A percentile compares a stretch with the other conserved stretches of the same genome.
These are phyloP conservation scores for Sparus aurata DNA, from an alignment of 2,797 vertebrate species.

Conservation along the genomic window DNA sequence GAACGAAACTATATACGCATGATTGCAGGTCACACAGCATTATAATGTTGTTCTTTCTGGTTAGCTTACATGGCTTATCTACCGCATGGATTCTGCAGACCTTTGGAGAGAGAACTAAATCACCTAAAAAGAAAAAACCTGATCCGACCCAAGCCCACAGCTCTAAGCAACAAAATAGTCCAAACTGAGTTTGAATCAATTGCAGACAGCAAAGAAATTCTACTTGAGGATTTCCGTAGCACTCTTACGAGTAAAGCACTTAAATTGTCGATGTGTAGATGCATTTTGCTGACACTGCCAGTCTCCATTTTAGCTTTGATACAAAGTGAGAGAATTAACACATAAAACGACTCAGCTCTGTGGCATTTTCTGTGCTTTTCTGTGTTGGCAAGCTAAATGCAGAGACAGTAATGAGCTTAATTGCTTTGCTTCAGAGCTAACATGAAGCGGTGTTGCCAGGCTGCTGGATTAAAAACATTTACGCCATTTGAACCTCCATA, in stretches of 20 bases:
- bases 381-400: slow-evolving; percentile 65
- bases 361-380: slow-evolving; percentile 51
- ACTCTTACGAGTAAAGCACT: slow-evolving; percentile 3
- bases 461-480: slow-evolving; percentile 65
- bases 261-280: slow-evolving; percentile 11
- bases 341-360: slow-evolving; percentile 48
- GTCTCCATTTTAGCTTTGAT: slow-evolving; percentile 50
- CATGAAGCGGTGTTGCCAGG: slow-evolving; percentile 58
- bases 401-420: slow-evolving; percentile 74
- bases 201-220: background rate
- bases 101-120: background rate
- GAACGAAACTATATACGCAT: background rate
- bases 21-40: background rate
- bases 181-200: slow-evolving; percentile 1
- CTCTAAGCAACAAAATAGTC: background rate
- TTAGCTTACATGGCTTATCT: background rate
- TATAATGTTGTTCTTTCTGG: background rate
- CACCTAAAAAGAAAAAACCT: background rate
- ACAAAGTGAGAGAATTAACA: slow-evolving; percentile 50
- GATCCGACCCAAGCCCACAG: background rate
- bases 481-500: slow-evolving; percentile 27
- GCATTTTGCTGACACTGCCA: slow-evolving; percentile 39
- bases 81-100: background rate
- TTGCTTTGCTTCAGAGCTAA: slow-evolving; percentile 67
- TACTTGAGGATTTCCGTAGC: background rate